Base-by-base conservation (phyloP, 2,888 invertebrate species). In the Nomada fabriciana region DNA sequence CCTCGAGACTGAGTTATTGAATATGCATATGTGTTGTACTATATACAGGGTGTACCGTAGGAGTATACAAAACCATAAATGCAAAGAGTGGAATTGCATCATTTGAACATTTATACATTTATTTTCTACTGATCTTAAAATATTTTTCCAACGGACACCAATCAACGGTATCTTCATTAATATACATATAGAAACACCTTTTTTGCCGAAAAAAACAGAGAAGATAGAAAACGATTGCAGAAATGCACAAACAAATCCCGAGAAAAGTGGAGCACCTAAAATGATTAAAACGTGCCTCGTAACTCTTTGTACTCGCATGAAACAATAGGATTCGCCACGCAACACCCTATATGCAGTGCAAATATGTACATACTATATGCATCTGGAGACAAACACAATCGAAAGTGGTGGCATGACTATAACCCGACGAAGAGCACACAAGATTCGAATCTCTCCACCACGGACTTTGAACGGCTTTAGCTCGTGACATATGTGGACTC, bases 401-500 rank as follows among this genome's bases (percentile, higher is more conserved):
- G n/a, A 57, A 64, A 57, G 50, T 36, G n/a, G 15, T 63, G 72
- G 47, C 71, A 61, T 55, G 63, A 60, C 61, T 15, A 7, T 23
- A 47, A 42, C 63, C 80, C 60, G 64, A 55, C 72, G 80, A 85
- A 71, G 77, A 79, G 61, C 68, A 42, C 76, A 75, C 67, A 75
- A 67, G 77, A 82, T 84, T 79, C 55, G 43, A 85, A 84, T 86
- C 87, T 88, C 85, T 80, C 64, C 15, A 47, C 64, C 15, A 47
- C 84, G 89, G 89, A 89, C 89, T 89, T 89, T 89, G 89, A 60
- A 87, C 89, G 80, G 63, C 59, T 67, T 64, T 67, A 55, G 43
- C 69, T 73, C 80, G 80, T 65, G 78, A 76, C 79, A 78, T 60
- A 72, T 65, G 23, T 13, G 18, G 13, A 47, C 29, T 18, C 61